Evolutionary conservation across 2,888 invertebrate species (phyloP), one percentile per base, ranked within the genome.

Genomic region (Polylopha cassiicola): DNA sequence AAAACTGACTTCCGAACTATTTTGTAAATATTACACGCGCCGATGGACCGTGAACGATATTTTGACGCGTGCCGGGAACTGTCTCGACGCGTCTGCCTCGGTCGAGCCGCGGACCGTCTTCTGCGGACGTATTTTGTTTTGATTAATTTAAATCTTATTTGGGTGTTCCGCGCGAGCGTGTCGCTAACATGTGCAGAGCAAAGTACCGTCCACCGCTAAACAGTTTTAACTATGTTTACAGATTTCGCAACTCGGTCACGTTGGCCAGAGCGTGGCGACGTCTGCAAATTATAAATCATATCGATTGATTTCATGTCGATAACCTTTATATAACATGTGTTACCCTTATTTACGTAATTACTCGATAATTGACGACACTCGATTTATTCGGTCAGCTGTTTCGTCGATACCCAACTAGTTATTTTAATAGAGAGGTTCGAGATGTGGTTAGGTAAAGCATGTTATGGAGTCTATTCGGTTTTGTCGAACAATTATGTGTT

Each of bases 181-280:
- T n/a, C n/a, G n/a, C n/a, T n/a, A n/a, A n/a, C n/a, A n/a, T n/a
- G n/a, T n/a, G n/a, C n/a, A n/a, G n/a, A n/a, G n/a, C n/a, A n/a
- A n/a, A n/a, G n/a, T n/a, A n/a, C n/a, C n/a, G n/a, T n/a, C n/a
- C n/a, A n/a, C n/a, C n/a, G n/a, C n/a, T n/a, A n/a, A n/a, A n/a
- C 39, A 29, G 33, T 18, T 28, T 29, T 28, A 28, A 28, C 8
- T 14, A 17, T 15, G 10, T 11, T 13, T 11, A 64, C 48, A 48
- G 50, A 51, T 67, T 65, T 68, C 57, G 56, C 52, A 68, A 74
- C 38, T 31, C 38, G 41, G 48, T 69, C 69, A 72, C 67, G 71
- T 76, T 67, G 58, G 14, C 17, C 5, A 37, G 30, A 60, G 58
- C 63, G 63, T 68, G 67, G 50, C 34, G 39, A 50, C 48, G 47